Evolutionary conservation across 2,888 invertebrate species (phyloP).

Genomic region (Globia sparganii): DNA sequence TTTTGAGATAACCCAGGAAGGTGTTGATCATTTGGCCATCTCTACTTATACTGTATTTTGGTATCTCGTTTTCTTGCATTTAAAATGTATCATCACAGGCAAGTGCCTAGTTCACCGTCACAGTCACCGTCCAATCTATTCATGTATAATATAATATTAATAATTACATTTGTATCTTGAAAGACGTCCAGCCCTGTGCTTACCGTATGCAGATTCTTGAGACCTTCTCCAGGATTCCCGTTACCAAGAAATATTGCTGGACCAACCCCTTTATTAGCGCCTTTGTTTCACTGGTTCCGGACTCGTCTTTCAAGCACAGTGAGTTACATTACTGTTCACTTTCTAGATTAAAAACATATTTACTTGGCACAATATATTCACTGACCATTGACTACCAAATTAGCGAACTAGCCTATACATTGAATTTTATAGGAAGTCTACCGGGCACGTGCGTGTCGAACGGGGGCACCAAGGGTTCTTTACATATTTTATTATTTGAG

Average conservation of each 20-base stretch:
- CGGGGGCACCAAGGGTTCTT: conserved; percentile 1
- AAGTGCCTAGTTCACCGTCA: too few species aligned
- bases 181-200: neutral
- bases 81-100: too few species aligned
- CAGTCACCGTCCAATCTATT: too few species aligned
- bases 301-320: neutral
- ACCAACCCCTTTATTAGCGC: neutral
- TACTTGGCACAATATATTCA: neutral
- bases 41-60: neutral
- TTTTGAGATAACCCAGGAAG: neutral
- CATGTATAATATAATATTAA: too few species aligned
- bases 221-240: neutral
- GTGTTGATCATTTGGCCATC: neutral
- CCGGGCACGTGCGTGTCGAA: too few species aligned
- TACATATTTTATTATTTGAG: neutral
- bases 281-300: neutral
- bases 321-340: neutral
- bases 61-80: neutral
- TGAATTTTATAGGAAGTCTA: neutral
- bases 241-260: neutral
- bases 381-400: neutral
- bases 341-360: neutral
- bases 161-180: too few species aligned
- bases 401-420: neutral
- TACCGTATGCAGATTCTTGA: neutral